phyloP scores from a whole-genome alignment of 2,113 vertebrate genomes.

The Rostratula benghalensis region DNA sequence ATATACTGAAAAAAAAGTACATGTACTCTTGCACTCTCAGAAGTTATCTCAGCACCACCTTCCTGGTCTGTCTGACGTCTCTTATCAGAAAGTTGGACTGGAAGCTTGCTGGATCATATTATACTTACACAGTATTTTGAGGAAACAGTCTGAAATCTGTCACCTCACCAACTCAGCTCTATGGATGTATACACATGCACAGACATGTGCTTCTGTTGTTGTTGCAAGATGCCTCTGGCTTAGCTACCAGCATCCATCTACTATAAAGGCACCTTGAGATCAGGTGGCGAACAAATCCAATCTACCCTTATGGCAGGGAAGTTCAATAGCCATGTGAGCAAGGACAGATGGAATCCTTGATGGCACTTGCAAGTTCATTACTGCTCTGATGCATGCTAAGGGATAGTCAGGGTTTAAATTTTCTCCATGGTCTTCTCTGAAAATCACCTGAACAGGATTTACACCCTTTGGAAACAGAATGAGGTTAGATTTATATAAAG shows the following conservation, averaged over 20 bases:
- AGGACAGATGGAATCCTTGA: background rate
- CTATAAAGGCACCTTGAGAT: background rate
- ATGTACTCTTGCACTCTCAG: background rate
- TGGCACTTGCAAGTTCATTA: background rate
- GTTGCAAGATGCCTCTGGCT: background rate
- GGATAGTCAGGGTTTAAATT: background rate
- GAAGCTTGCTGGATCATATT: background rate
- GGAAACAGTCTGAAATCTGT: background rate
- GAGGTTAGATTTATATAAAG: background rate
- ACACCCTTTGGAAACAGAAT: background rate
- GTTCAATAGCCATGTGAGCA: background rate
- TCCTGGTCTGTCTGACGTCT: background rate
- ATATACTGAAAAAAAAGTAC: background rate
- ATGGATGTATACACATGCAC: accelerated
- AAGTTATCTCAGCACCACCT: background rate
- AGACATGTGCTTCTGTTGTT: accelerated
- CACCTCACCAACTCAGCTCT: background rate
- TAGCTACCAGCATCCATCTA: background rate
- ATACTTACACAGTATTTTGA: background rate
- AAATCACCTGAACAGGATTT: background rate
- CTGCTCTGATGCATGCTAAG: background rate
- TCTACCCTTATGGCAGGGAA: background rate
- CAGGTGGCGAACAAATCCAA: background rate
- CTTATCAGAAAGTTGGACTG: background rate
- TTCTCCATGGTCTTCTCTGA: background rate